Base-by-base conservation (phyloP, 2,797 vertebrate species). In the Sebastes itinus region DNA sequence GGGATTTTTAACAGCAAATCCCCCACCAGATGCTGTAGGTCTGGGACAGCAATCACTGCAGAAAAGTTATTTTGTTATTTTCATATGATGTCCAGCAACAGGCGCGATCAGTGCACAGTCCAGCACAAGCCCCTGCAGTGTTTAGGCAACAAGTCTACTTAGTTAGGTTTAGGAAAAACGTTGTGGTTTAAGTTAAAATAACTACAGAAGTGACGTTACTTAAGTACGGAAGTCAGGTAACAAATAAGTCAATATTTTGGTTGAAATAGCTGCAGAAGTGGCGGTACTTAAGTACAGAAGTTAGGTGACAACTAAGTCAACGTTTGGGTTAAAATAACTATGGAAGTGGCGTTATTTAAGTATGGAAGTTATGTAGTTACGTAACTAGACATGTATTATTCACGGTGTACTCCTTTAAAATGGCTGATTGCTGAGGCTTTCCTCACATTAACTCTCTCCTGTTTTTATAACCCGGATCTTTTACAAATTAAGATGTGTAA, bases 41-140 rank as follows among this genome's bases (percentile, higher is more conserved):
- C 23, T 58, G 2, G 20, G 9, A 23, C 42, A 30, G 2, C 11
- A 46, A 18, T 49, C 38, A 32, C 5, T 1, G 7, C 42, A 16
- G 6, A 46, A 46, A 46, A 46, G 42, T 46, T 7, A 49, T 49
- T 46, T 46, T 46, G 8, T n/a, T 20, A 9, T 0, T 52, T 52
- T 10, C 49, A 4, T 10, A 52, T 2, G 14, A 52, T n/a, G 49
- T 52, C 49, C 20, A 52, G 49, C 20, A 52, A 52, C 3, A 52
- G 42, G 42, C 20, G 7, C 7, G 7, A 49, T 46, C 42, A 49
- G 1, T 49, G 16, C 42, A 49, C 42, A 49, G 16, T 20, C 6
- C 42, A 0, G 42, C 3, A 0, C 0, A 0, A 49, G 7, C 0
- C 42, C 42, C 42, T 20, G 18, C 46, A 54, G 20, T 54, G 49